A percentile compares a stretch with the other conserved stretches of the same genome.
These are phyloP conservation scores for Atractosteus spatula DNA, from an alignment of 2,113 vertebrate species.

Conservation along the genomic window DNA sequence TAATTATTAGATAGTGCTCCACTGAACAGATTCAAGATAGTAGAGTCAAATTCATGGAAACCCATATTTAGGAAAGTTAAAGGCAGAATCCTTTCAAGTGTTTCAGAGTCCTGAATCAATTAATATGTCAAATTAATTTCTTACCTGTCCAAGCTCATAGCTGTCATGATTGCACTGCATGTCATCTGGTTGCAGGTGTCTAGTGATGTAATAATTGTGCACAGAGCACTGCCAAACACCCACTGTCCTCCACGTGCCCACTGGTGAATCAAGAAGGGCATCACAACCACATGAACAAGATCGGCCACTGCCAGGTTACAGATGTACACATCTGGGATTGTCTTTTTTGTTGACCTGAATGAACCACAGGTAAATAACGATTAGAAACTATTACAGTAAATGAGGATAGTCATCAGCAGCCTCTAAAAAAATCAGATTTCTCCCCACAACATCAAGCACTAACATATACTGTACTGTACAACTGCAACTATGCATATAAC, in stretches of 20 bases:
- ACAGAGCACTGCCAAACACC: constrained; percentile 53
- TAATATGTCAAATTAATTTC: neutral
- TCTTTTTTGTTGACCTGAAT: constrained; percentile 60
- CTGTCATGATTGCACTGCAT: constrained; percentile 51
- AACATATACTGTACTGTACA: no score
- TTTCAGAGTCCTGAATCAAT: no score
- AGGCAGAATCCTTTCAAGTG: no score
- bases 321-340: constrained; percentile 59
- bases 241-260: constrained; percentile 51
- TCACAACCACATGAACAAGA: constrained; percentile 51
- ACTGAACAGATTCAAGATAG: no score
- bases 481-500: no score
- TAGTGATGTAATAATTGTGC: constrained; percentile 54
- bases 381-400: neutral
- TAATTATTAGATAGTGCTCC: no score
- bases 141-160: constrained; percentile 61
- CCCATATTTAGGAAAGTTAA: no score
- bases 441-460: no score
- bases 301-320: constrained; percentile 57
- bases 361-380: neutral
- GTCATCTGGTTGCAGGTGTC: constrained; percentile 60
- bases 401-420: no score
- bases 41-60: no score
- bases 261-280: constrained; percentile 62
- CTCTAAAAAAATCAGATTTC: no score